Conservation (phyloP, 2,113 vertebrate species). For the Chamaea fasciata region DNA sequence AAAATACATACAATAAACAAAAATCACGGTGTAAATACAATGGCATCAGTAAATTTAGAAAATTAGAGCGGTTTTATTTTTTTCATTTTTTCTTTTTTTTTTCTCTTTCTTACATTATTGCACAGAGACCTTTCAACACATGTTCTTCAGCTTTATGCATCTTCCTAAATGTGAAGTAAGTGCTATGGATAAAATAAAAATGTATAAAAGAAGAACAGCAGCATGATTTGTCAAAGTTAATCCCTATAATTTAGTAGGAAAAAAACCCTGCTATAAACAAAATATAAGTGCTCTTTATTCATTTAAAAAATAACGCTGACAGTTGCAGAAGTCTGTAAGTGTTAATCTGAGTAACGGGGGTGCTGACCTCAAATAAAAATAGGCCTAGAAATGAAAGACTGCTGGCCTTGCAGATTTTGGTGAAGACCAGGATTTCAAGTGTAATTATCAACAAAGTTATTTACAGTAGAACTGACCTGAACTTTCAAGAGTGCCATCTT, state of each 20-base stretch:
- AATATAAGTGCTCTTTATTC: conserved; percentile 82
- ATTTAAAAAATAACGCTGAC: conserved; percentile 67
- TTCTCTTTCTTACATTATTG: conserved; percentile 82
- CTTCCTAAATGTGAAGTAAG: conserved; percentile 73
- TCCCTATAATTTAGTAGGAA: conserved; percentile 77
- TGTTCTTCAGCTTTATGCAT: conserved; percentile 72
- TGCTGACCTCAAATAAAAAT: conserved; percentile 25
- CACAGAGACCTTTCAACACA: conserved; percentile 87
- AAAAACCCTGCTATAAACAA: conserved; percentile 74
- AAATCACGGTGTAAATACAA: conserved; percentile 60
- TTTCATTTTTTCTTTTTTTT: conserved; percentile 3
- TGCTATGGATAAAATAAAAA: conserved; percentile 75
- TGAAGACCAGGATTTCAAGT: conserved; percentile 60
- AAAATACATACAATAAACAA: conserved; percentile 72
- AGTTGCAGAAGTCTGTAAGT: conserved; percentile 59
- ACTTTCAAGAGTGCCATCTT: neutral
- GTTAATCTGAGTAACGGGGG: conserved; percentile 36
- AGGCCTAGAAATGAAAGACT: conserved; percentile 29
- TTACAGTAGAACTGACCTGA: conserved; percentile 42
- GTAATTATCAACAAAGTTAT: conserved; percentile 15
- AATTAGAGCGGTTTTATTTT: conserved; percentile 50
- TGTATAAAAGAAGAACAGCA: conserved; percentile 77
- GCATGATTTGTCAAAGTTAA: conserved; percentile 78
- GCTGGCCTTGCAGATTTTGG: conserved; percentile 26
- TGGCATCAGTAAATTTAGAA: conserved; percentile 58